These are phyloP conservation scores for Onthophagus taurus DNA, from an alignment of 1,140 invertebrate species.

Conservation along the genomic window DNA sequence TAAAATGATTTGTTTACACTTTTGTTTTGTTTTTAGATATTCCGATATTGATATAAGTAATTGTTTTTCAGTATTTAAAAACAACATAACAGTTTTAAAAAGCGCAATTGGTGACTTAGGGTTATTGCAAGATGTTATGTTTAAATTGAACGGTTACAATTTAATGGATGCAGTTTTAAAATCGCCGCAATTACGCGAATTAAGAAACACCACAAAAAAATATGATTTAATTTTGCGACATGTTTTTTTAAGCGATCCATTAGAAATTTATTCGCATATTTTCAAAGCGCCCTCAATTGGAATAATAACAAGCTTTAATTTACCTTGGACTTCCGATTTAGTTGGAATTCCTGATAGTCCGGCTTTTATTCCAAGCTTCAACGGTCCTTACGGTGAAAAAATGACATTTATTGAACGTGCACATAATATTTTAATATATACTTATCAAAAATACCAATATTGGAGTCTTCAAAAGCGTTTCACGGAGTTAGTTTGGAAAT, in stretches of 20 bases:
- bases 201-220: conserved; percentile 15
- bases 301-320: conserved; percentile 45
- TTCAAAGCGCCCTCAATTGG: conserved; percentile 47
- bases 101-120: background rate
- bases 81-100: conserved; percentile 1
- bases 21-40: conserved; percentile 33
- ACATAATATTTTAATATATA: conserved; percentile 24
- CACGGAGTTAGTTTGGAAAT: conserved; percentile 22
- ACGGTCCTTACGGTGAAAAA: conserved; percentile 35
- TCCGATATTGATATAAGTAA: conserved; percentile 31
- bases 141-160: background rate
- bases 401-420: conserved; percentile 50
- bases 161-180: conserved; percentile 6
- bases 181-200: conserved; percentile 2
- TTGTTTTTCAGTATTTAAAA: conserved; percentile 15
- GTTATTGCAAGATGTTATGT: background rate
- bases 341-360: conserved; percentile 50
- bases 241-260: conserved; percentile 11
- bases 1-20: too few relatives aligned
- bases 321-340: conserved; percentile 42
- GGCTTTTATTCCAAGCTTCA: conserved; percentile 48
- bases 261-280: conserved; percentile 39
- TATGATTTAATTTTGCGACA: conserved; percentile 17
- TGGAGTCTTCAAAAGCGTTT: too few relatives aligned
- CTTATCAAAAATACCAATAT: too few relatives aligned